A percentile compares a stretch with the other conserved stretches of the same genome.
Conservation (phyloP, 2,113 vertebrate genomes). For the Gorilla gorilla region DNA sequence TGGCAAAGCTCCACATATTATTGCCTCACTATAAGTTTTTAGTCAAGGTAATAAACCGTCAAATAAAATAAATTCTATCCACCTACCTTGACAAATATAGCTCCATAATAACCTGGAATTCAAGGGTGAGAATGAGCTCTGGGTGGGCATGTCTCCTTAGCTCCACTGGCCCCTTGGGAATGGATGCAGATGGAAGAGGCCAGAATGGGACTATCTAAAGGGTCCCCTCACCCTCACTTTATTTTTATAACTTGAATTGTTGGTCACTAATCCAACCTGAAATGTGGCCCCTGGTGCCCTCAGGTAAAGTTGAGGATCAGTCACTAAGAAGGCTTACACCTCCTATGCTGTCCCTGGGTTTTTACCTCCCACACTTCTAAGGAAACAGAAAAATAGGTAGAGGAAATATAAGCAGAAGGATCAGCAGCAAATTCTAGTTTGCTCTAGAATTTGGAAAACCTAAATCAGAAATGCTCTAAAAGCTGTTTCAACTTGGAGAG, state of each 20-base stretch:
- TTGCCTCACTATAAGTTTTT: not conserved
- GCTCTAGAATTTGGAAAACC: not conserved
- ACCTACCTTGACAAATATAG: not conserved
- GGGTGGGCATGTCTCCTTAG: not conserved
- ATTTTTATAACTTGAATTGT: not conserved
- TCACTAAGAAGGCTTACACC: not conserved
- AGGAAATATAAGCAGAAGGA: not conserved
- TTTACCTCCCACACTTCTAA: not conserved
- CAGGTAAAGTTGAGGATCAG: not conserved
- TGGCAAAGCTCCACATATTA: not conserved
- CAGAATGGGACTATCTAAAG: not conserved
- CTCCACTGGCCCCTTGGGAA: not conserved
- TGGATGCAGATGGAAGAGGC: not conserved
- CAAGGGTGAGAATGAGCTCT: not conserved
- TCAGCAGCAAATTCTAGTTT: not conserved
- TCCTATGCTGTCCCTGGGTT: not conserved
- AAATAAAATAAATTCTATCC: not conserved
- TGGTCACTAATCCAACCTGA: not conserved
- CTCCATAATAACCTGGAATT: not conserved
- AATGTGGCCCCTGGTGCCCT: not conserved
- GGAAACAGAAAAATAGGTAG: not conserved
- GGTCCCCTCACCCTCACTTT: not conserved
- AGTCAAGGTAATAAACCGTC: not conserved
- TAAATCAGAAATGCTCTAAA: not conserved
- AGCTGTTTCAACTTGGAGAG: not conserved